Evolutionary conservation across 2,113 vertebrate species (phyloP), one percentile per base, ranked within the genome.

Genomic region (Mustela nigripes): DNA sequence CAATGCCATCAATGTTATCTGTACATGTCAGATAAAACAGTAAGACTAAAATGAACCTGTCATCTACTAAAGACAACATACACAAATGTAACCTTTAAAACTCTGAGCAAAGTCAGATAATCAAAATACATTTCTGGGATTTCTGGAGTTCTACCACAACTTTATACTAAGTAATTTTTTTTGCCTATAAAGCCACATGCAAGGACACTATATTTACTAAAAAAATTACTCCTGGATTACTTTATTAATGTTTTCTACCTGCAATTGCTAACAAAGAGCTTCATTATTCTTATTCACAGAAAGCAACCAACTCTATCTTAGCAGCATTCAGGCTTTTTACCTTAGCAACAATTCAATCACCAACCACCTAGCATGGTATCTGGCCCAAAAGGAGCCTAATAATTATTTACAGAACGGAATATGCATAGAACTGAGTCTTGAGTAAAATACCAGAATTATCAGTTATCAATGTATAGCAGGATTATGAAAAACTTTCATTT

Each of bases 81-180:
- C 22, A 63, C 58, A 95, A 87, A 87, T 22, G n/a, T 60, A 88
- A 76, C 16, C 58, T 91, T n/a, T 92, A 42, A 92, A 91, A 96
- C 4, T 1, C 53, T 56, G 12, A 86, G 83, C 56, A 48, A 15
- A 86, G 60, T 76, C 67, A 86, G 62, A 81, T 62, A 80, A 79
- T 82, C 26, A 65, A 93, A 91, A 94, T 60, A 60, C 15, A 36
- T 89, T 85, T 78, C 84, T 87, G 92, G 33, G 36, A 31, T 96
- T 96, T 89, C 56, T 96, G 31, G 31, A 89, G 28, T 79, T 76
- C 63, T 62, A 36, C 7, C 26, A 83, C 12, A 90, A 97, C 69
- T 81, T 69, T 73, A 81, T 26, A 62, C 12, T 5, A 11, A 83
- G 42, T 85, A 85, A 95, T 82, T 87, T 82, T 8, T 53, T 53